Percentiles rank a stretch among this genome's conserved stretches.
phyloP scores from a whole-genome alignment of 2,888 invertebrate species.

The Rhabditophanes sp. region DNA sequence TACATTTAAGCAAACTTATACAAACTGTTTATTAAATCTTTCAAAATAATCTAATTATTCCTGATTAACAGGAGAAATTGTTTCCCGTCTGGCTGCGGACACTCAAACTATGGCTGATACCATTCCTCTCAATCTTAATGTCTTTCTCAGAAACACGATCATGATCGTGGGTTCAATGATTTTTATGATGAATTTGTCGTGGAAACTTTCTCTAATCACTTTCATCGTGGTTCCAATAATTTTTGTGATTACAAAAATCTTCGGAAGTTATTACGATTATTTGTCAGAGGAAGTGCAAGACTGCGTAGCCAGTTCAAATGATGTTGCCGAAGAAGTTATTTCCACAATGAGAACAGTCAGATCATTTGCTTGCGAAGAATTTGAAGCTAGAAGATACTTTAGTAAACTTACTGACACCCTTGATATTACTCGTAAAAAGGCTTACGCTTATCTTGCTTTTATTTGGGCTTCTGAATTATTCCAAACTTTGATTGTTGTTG shows the following conservation, averaged over 20 bases:
- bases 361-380: slow-evolving; percentile 46
- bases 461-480: slow-evolving; percentile 45
- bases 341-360: slow-evolving; percentile 47
- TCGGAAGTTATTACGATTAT: slow-evolving; percentile 46
- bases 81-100: slow-evolving; percentile 47
- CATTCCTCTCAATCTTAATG: slow-evolving; percentile 46
- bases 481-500: slow-evolving; percentile 41
- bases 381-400: slow-evolving; percentile 41
- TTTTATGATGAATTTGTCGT: slow-evolving; percentile 47
- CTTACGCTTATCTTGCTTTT: slow-evolving; percentile 45
- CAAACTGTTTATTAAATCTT: slow-evolving; percentile 1
- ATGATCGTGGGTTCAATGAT: slow-evolving; percentile 45
- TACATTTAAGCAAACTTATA: too few relatives aligned
- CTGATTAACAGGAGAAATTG: slow-evolving; percentile 43
- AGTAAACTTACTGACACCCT: slow-evolving; percentile 29
- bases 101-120: slow-evolving; percentile 47
- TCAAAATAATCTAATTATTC: slow-evolving; percentile 1
- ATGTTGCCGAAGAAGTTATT: slow-evolving; percentile 47
- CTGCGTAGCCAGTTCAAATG: slow-evolving; percentile 46
- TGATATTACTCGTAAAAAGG: slow-evolving; percentile 35
- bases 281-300: slow-evolving; percentile 46
- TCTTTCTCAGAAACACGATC: slow-evolving; percentile 44
- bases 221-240: slow-evolving; percentile 46
- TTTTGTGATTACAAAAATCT: slow-evolving; percentile 45
- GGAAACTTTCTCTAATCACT: slow-evolving; percentile 45